phyloP scores from a whole-genome alignment of 2,797 vertebrate species.

The Myotis vivesi region DNA sequence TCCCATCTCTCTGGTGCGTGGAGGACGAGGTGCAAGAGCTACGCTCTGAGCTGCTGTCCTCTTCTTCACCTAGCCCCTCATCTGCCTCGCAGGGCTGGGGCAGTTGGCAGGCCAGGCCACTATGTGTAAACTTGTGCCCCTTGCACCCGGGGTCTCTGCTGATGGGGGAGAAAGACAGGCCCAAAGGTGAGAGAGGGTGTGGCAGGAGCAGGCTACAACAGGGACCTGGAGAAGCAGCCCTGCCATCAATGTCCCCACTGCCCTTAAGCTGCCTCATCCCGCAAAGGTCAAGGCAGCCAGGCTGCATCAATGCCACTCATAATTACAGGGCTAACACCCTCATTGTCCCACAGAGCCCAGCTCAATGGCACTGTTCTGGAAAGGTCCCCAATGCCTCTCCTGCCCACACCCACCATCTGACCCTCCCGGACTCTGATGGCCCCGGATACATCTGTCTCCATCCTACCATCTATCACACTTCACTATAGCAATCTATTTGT shows the following conservation, averaged over 20 bases:
- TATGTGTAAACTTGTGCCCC: constrained; percentile 94
- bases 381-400: background rate
- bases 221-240: background rate
- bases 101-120: constrained; percentile 92
- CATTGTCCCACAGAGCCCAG: background rate
- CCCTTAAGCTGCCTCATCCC: background rate
- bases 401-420: background rate
- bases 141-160: constrained; percentile 96
- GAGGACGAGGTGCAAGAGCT: constrained; percentile 98
- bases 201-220: background rate
- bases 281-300: constrained; percentile 15
- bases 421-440: background rate
- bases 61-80: constrained; percentile 94
- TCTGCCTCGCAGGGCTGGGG: constrained; percentile 92
- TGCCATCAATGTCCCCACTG: fast-evolving
- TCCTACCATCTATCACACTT: background rate
- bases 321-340: background rate
- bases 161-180: background rate
- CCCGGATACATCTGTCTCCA: background rate
- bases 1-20: constrained; percentile 97
- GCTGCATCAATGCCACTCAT: background rate
- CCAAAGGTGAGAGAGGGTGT: constrained; percentile 37
- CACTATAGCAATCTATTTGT: background rate
- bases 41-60: constrained; percentile 98
- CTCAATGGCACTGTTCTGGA: background rate